Percentiles rank a stretch among this genome's conserved stretches.
These are phyloP conservation scores for Cygnus buccinator DNA, from an alignment of 2,113 vertebrate species.

Conservation along the genomic window DNA sequence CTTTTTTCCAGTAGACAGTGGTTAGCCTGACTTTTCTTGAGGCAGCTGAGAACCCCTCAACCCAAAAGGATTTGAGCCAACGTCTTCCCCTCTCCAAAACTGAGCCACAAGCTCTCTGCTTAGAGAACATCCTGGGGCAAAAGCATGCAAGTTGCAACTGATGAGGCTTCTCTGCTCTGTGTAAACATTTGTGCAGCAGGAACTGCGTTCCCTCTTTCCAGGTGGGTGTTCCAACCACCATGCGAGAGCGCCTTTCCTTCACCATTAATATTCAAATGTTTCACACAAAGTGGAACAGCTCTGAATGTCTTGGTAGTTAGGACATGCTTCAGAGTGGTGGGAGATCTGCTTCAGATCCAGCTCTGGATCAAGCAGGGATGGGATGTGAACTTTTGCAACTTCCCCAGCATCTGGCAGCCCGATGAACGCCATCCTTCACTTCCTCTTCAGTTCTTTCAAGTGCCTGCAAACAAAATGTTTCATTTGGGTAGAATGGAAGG, in stretches of 20 bases:
- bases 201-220: slow-evolving; percentile 30
- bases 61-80: neutral
- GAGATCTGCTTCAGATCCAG: slow-evolving; percentile 33
- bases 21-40: neutral
- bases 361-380: neutral
- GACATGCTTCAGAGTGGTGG: slow-evolving; percentile 7
- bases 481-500: neutral
- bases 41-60: neutral
- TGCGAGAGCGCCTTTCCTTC: neutral
- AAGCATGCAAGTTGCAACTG: slow-evolving; percentile 15
- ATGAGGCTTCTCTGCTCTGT: slow-evolving; percentile 10
- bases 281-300: slow-evolving; percentile 21
- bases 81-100: neutral
- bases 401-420: slow-evolving; percentile 60
- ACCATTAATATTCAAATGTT: slow-evolving; percentile 15
- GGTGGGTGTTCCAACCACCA: slow-evolving; percentile 60
- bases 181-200: slow-evolving; percentile 35
- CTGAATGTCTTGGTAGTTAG: slow-evolving; percentile 15
- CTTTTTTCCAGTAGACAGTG: neutral
- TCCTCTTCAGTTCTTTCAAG: slow-evolving; percentile 57
- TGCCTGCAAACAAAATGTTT: slow-evolving; percentile 47
- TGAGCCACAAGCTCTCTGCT: neutral
- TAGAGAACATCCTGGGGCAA: neutral
- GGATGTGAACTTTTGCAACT: slow-evolving; percentile 61
- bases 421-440: slow-evolving; percentile 38